phyloP scores from a whole-genome alignment of 2,888 invertebrate genomes.

The Priocnemis perturbator region DNA sequence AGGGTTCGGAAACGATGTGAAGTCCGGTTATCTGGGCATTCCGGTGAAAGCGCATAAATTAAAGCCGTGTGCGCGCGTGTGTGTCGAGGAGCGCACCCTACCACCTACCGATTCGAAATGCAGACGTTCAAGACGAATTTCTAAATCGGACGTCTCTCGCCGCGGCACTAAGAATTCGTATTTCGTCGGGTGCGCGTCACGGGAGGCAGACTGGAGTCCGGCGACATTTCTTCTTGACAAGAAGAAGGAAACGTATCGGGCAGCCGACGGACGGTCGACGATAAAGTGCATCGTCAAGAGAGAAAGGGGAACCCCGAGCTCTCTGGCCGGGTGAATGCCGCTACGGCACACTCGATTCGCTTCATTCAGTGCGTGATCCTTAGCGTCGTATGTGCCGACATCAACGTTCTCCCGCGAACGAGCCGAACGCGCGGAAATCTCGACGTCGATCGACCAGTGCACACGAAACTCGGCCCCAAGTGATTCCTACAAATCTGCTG shows the following conservation, averaged over 20 bases:
- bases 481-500: no score
- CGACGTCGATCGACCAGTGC: neutral
- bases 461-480: no score
- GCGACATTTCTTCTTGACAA: conserved; percentile 29
- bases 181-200: no score
- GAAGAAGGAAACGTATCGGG: conserved; percentile 44
- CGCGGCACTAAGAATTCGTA: no score
- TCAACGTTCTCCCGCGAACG: neutral
- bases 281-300: conserved; percentile 64
- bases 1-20: no score
- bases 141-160: no score
- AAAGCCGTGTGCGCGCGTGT: no score
- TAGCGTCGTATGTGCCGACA: conserved; percentile 59
- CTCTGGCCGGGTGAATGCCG: conserved; percentile 33
- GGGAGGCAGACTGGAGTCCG: neutral
- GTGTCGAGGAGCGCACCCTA: no score
- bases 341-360: conserved; percentile 54
- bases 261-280: conserved; percentile 5
- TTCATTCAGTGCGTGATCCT: conserved; percentile 72
- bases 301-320: conserved; percentile 66
- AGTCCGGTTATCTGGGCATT: no score
- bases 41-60: no score
- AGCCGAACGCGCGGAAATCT: neutral
- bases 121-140: no score
- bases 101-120: neutral